Evolutionary conservation across 2,888 invertebrate genomes (phyloP), one percentile per base, ranked within the genome.

Genomic region (Polymixis flavicincta): DNA sequence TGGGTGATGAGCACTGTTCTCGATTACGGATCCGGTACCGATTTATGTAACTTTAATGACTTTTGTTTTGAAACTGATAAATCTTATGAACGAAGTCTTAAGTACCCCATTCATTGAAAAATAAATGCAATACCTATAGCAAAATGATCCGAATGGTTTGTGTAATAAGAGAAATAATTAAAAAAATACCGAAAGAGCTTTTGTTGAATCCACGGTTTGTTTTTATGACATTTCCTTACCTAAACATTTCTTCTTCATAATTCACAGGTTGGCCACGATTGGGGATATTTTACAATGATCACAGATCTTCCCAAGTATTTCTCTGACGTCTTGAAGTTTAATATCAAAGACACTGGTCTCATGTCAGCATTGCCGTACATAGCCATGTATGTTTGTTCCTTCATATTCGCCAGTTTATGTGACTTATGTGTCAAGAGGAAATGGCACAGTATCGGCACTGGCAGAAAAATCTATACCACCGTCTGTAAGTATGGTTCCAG

Each of bases 291-390:
- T 86, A 97, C 97, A 7, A 97, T 98, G 97, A 97, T 97, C 32
- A 97, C 97, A 0, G 97, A 98, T 87, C 93, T 98, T 28, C 98
- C 98, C 0, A 97, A 97, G 75, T 98, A 97, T 88, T 97, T 97
- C 95, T 97, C 96, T 11, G 97, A 97, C 78, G 97, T 97, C 0
- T 93, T 98, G 37, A 97, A 97, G 84, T 97, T 97, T 88, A 97
- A 97, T 84, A 97, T 97, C 55, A 95, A 97, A 81, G 95, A 97
- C 89, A 97, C 97, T 76, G 97, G 97, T 0, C 88, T 97, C 2
- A 96, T 97, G 92, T 97, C 97, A 0, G 97, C 97, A 0, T 89
- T 98, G 1, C 98, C 98, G 0, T 97, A 97, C 88, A 92, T 97
- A 1, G 96, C 97, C 0, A 97, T 97, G 97, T 97, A 97, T 93